Evolutionary conservation across 2,888 invertebrate genomes (phyloP), one percentile per base, ranked within the genome.

Genomic region (Drosophila formosana): DNA sequence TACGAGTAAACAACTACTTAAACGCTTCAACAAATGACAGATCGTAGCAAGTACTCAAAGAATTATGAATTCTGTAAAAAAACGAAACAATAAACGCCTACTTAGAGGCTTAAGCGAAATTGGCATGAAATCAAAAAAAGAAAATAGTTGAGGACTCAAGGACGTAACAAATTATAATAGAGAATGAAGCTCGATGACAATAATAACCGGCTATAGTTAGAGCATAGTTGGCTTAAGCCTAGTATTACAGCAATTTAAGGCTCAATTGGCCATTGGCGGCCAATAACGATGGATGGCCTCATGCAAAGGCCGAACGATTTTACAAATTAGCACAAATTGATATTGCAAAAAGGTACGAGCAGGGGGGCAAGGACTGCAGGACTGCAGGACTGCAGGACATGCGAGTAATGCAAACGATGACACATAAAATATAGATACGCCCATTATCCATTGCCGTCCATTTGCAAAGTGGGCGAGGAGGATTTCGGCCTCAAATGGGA

Each of bases 361-460:
- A 37, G 39, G 18, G 18, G 32, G 26, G n/a, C 25, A 6, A n/a
- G n/a, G 6, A 5, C 6, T 28, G 26, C 5, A 6, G 30, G 30
- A 7, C 30, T 30, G 30, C 6, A 30, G 2, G 30, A 7, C 28
- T 28, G 28, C 4, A 41, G 13, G 30, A 3, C 28, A 34, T 39
- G 34, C 26, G 30, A n/a, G 49, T 9, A 56, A 41, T 66, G 50
- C 45, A 87, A 88, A 76, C 84, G 82, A 87, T 84, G 70, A 55
- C 73, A 69, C 45, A 87, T 82, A 71, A 87, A 84, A 87, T 84
- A 76, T 81, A 49, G 66, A 80, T 78, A 52, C 65, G 37, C 37
- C 72, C 69, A 81, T 75, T 78, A 64, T 39, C 67, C 72, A 82
- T 75, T 64, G 58, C 39, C 49, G 58, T 69, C 39, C 37, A 60